A percentile compares a stretch with the other conserved stretches of the same genome.
Conservation (phyloP, 1,140 invertebrate species). For the Tetramorium alpestre region DNA sequence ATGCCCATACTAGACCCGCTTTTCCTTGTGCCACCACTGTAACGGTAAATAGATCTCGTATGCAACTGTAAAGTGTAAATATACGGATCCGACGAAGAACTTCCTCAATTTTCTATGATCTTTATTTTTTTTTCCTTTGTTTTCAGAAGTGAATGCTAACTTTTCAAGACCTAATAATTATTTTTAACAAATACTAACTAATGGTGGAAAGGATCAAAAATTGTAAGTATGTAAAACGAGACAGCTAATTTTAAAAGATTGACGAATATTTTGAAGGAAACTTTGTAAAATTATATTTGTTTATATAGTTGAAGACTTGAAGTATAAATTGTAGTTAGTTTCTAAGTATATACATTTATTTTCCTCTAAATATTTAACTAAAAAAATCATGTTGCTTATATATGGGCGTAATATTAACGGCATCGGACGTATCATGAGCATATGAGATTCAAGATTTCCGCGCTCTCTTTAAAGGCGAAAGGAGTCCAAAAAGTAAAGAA, state of each 20-base stretch:
- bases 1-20: conserved; percentile 22
- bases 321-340: not conserved
- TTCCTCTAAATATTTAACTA: conserved; percentile 60
- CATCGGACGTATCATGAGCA: no score
- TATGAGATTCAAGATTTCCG: not conserved
- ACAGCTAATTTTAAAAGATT: not conserved
- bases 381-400: conserved; percentile 29
- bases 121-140: conserved; percentile 43
- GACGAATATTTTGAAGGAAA: not conserved
- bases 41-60: conserved; percentile 57
- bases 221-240: not conserved
- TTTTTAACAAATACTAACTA: not conserved
- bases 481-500: conserved; percentile 20
- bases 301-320: not conserved
- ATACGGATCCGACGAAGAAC: not conserved
- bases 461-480: conserved; percentile 9
- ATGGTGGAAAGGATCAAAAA: no score
- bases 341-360: not conserved
- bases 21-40: conserved; percentile 32
- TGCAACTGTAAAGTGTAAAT: conserved; percentile 55
- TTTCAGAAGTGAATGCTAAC: not conserved
- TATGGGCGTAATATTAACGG: not conserved
- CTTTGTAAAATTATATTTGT: not conserved
- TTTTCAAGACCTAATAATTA: not conserved
- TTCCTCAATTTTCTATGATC: conserved; percentile 73